These are phyloP conservation scores for Nineta flava DNA, from an alignment of 2,888 invertebrate species.

Conservation along the genomic window DNA sequence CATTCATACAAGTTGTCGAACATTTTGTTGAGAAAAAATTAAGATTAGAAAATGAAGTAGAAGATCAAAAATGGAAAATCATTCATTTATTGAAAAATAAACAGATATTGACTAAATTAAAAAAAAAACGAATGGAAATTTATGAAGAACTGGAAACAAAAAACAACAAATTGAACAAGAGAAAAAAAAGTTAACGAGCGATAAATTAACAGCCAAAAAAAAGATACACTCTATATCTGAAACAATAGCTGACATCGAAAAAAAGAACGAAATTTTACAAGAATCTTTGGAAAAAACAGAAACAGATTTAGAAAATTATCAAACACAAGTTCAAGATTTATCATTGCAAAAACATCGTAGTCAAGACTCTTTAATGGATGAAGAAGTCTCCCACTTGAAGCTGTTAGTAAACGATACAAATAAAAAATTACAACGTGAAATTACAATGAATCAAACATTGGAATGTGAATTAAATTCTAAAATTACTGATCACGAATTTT, in stretches of 20 bases:
- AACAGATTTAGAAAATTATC: neutral
- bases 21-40: neutral
- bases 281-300: neutral
- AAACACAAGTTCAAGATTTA: too few species aligned
- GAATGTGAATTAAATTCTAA: too few species aligned
- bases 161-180: neutral
- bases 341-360: too few species aligned
- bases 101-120: neutral
- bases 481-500: too few species aligned
- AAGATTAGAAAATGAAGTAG: neutral
- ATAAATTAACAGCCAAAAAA: neutral
- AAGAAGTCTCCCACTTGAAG: neutral
- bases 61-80: neutral
- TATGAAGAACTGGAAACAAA: neutral
- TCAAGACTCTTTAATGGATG: neutral
- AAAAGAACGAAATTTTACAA: neutral
- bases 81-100: neutral
- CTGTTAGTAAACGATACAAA: neutral
- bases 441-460: too few species aligned
- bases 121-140: neutral
- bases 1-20: neutral
- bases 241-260: neutral
- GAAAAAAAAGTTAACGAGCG: neutral
- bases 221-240: neutral
- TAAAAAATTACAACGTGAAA: neutral